Base-by-base conservation (phyloP, 2,113 vertebrate genomes). In the Astatotilapia flaviijosephi region DNA sequence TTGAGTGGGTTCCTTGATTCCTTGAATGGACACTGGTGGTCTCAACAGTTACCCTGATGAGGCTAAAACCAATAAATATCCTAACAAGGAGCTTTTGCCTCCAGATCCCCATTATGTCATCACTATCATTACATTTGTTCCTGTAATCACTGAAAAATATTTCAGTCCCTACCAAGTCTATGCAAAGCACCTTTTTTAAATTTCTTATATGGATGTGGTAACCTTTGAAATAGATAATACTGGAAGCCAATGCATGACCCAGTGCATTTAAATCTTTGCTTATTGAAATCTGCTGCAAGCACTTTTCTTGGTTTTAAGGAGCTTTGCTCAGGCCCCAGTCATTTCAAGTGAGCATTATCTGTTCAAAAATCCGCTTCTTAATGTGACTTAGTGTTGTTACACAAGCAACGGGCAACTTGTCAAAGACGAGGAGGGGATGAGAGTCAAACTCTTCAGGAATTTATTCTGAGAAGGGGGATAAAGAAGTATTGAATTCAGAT, bases 241-340 rank as follows among this genome's bases (percentile, higher is more conserved):
- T 79, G 77, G 77, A 54, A 37, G 12, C 77, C 12, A 9, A 14
- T 10, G 5, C n/a, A 23, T 35, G n/a, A 79, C 31, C 49, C 28
- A 33, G 49, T 54, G 28, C 42, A 51, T 51, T n/a, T 31, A 77
- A 33, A 77, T 77, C 73, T 19, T 51, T 23, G 53, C 40, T 58
- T 51, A 79, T 14, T 79, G 31, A 84, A 54, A 28, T 47, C 26
- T 19, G 0, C 60, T 17, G 13, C 5, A 7, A 84, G 45, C 14
- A 26, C 9, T 90, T 88, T 79, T 45, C 21, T 55, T 73, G 83
- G 58, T 23, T 87, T 88, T 90, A 91, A 90, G 85, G 9, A 60
- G 91, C 80, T 94, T 91, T 85, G 10, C 19, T 6, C 9, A 2
- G 7, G 7, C n/a, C 2, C 80, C 79, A 12, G 49, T 68, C 58